Conservation (phyloP, 2,888 invertebrate genomes). For the Trissonchulus latispiculum region DNA sequence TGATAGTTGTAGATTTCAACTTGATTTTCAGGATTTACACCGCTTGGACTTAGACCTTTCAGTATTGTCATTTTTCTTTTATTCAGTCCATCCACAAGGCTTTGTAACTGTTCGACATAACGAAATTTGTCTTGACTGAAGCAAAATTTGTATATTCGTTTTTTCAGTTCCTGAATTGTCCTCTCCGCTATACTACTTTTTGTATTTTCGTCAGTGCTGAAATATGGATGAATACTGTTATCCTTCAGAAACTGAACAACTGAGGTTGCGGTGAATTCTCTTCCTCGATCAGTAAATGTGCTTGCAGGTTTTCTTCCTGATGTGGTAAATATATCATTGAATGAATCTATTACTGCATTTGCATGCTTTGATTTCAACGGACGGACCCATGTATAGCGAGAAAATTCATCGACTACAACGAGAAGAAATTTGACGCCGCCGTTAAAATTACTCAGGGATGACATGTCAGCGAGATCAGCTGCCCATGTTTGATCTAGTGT, state of each 20-base stretch:
- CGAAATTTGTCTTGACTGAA: background rate
- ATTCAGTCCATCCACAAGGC: background rate
- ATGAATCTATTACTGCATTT: background rate
- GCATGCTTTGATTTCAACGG: background rate
- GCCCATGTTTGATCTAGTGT: background rate
- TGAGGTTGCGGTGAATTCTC: background rate
- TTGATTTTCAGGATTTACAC: background rate
- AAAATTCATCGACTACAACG: constrained; percentile 7
- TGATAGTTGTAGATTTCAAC: background rate
- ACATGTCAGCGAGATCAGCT: background rate
- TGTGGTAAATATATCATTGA: background rate
- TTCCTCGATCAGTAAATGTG: background rate
- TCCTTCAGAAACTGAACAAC: background rate
- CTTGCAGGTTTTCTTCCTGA: background rate
- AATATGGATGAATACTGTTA: background rate
- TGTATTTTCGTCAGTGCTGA: background rate
- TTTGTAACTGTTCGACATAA: background rate
- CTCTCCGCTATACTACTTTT: background rate
- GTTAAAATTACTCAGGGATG: background rate
- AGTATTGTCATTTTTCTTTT: constrained; percentile 5
- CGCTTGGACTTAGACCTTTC: background rate
- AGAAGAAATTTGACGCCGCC: background rate
- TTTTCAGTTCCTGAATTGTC: background rate
- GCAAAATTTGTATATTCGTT: constrained; percentile 3
- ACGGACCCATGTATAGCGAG: background rate